Base-by-base conservation (phyloP, 2,797 vertebrate species). In the Sparus aurata region DNA sequence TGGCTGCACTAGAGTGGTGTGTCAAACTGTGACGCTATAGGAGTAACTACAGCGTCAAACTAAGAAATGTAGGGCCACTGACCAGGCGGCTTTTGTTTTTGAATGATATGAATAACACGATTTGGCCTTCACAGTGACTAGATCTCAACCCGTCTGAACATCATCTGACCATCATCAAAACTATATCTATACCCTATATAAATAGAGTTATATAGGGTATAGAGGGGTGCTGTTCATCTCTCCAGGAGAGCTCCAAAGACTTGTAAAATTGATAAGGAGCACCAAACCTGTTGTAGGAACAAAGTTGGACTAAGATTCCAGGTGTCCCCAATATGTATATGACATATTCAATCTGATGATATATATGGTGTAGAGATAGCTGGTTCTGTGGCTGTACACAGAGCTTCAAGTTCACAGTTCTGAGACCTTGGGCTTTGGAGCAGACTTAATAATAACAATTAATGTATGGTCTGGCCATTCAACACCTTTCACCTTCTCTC, bases 391-490 rank as follows among this genome's bases (percentile, higher is more conserved):
- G 41, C 43, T 41, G 25, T 15, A 13, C 7, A 75, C 54, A 27
- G 0, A 59, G 41, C 22, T 12, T 47, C 23, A 43, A 18, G 64
- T 67, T 41, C 69, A 75, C 58, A 25, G 53, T 59, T 78, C 47
- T 69, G 46, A 43, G 46, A 65, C 0, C 3, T 69, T 79, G 61
- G 15, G 74, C 59, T 79, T 34, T 60, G 70, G 16, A 54, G 60
- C 49, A 80, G 63, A 83, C 78, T 77, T 74, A 80, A 80, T 69
- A 71, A 58, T 69, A 61, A 73, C 58, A 70, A n/a, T 70, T 46
- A 49, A 69, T 68, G 79, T 77, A 60, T 55, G 45, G 41, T 58
- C 18, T 81, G 66, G 69, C 47, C 60, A 41, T 25, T 55, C 50
- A 2, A 77, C 64, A 75, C 69, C 50, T 69, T 59, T 59, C 55